Evolutionary conservation across 30 jellyfish, hydroid and myxozoan species (phyloP), one percentile per base, ranked within the genome.

Genomic region (Nemopilema nomurai): DNA sequence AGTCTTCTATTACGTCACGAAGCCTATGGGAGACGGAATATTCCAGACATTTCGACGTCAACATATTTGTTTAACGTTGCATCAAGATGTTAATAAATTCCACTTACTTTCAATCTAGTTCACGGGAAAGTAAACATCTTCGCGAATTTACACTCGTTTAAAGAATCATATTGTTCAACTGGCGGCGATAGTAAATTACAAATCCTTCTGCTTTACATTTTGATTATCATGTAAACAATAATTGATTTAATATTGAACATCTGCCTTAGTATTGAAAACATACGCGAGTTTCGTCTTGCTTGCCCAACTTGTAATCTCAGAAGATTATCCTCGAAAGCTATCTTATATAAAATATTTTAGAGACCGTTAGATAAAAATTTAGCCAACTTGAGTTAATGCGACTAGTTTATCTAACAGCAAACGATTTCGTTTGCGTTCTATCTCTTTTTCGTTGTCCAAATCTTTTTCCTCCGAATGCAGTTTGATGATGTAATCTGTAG

Each of bases 331-430:
- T n/a, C n/a, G n/a, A n/a, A n/a, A n/a, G n/a, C n/a, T n/a, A n/a
- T n/a, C n/a, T n/a, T n/a, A n/a, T n/a, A n/a, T n/a, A n/a, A n/a
- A n/a, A n/a, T n/a, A n/a, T n/a, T n/a, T 28, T 9, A 9, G 23
- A 16, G 23, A 67, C 16, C 27, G 9, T n/a, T n/a, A n/a, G n/a
- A n/a, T n/a, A n/a, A n/a, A n/a, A 13, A 6, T 30, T 77, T 28
- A 27, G 51, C 28, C 51, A 26, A 71, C 71, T 50, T 86, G 71
- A 1, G 95, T 78, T 22, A 87, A 68, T 76, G 78, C 83, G 3
- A 87, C 90, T 8, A 87, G 89, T 71, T 62, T 87, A 28, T 79
- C 89, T 24, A 87, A 74, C 79, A 87, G 66, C 51, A 87, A 16
- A 53, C 90, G 33, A 64, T 87, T 87, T 9, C 83, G 71, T 72